Conservation (phyloP, 2,113 vertebrate species). For the Centropus unirufus region DNA sequence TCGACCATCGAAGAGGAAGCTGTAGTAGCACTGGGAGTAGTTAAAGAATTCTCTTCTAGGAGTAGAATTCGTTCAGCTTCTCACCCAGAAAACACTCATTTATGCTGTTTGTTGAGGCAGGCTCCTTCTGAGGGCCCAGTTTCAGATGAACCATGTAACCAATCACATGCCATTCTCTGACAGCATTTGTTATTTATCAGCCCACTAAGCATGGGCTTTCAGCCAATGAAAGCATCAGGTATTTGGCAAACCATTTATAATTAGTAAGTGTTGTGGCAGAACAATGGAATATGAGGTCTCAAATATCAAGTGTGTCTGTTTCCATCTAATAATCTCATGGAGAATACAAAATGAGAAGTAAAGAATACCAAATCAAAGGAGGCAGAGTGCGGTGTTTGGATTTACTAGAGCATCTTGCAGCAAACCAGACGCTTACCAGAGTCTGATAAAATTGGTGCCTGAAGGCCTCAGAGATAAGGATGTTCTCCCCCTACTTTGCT, state of each 20-base stretch:
- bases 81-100: not conserved
- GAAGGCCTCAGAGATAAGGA: not conserved
- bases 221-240: constrained; percentile 49
- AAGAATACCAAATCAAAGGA: not conserved
- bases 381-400: not conserved
- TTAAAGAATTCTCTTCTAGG: constrained; percentile 3
- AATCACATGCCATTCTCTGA: not conserved
- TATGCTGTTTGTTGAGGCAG: not conserved
- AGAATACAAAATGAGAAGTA: not conserved
- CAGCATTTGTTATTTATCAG: constrained; percentile 34
- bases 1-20: not conserved
- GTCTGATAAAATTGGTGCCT: not conserved
- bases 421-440: not conserved
- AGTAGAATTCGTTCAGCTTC: constrained; percentile 14
- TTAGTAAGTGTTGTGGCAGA: constrained; percentile 29
- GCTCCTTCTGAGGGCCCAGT: not conserved
- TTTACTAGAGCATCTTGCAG: not conserved
- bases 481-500: not conserved
- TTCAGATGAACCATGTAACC: constrained; percentile 4
- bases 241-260: constrained; percentile 45
- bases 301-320: not conserved
- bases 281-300: constrained; percentile 45
- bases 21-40: not conserved
- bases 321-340: not conserved
- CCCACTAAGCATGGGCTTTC: constrained; percentile 53